phyloP scores from a whole-genome alignment of 2,797 vertebrate genomes.

The Diceros bicornis region DNA sequence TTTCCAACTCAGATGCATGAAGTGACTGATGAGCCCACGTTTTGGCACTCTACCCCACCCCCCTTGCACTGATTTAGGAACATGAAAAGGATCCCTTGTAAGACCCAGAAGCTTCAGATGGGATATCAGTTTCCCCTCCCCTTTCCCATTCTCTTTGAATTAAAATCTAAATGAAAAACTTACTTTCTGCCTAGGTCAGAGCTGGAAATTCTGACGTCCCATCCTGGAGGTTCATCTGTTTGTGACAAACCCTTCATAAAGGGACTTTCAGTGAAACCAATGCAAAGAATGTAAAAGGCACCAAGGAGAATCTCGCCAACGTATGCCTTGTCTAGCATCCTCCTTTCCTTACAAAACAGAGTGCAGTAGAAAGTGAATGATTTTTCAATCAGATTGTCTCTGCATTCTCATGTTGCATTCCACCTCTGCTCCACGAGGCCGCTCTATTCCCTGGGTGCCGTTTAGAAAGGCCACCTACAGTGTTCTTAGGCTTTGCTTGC shows the following conservation, averaged over 20 bases:
- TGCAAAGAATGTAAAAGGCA: neutral
- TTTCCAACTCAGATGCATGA: slow-evolving; percentile 59
- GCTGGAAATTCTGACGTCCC: slow-evolving; percentile 55
- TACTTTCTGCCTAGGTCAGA: slow-evolving; percentile 12
- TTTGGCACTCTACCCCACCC: slow-evolving; percentile 32
- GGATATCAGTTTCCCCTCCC: neutral
- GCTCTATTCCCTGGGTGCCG: neutral
- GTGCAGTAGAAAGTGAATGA: neutral
- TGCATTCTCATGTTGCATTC: neutral
- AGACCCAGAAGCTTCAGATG: slow-evolving; percentile 39
- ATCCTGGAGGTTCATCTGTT: neutral
- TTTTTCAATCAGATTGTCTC: neutral
- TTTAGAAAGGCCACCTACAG: neutral
- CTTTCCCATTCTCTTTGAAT: slow-evolving; percentile 68
- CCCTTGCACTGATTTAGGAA: slow-evolving; percentile 40
- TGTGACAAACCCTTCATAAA: neutral
- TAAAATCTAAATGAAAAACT: slow-evolving; percentile 21
- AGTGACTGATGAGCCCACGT: slow-evolving; percentile 62
- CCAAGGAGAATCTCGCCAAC: neutral
- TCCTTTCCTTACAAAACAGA: neutral
- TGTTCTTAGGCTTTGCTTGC: neutral
- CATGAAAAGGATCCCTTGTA: slow-evolving; percentile 49
- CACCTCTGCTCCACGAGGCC: neutral
- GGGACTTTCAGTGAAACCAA: slow-evolving; percentile 10
- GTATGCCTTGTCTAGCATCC: neutral